phyloP scores from a whole-genome alignment of 1,140 invertebrate genomes.

The Pentalonia nigronervosa region DNA sequence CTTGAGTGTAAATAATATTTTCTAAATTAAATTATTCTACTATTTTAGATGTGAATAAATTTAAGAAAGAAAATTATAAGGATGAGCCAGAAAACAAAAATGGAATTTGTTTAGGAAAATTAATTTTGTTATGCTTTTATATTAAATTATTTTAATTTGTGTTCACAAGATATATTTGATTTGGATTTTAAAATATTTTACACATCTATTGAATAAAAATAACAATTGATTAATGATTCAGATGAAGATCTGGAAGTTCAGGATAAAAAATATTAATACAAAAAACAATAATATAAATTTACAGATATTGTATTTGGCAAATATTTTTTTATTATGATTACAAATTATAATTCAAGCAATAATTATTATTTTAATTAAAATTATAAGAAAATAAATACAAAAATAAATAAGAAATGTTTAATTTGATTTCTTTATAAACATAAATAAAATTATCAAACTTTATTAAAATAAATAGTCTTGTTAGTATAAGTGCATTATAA shows the following conservation, averaged over 20 bases:
- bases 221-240: background rate
- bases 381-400: too few relatives aligned
- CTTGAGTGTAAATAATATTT: slow-evolving; percentile 66
- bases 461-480: background rate
- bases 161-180: too few relatives aligned
- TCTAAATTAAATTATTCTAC: slow-evolving; percentile 60
- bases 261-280: background rate
- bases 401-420: background rate
- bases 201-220: background rate
- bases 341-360: background rate
- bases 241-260: background rate
- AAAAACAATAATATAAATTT: background rate
- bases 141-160: too few relatives aligned
- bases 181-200: background rate
- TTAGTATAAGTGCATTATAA: background rate
- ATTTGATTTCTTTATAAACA: background rate
- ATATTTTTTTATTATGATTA: background rate
- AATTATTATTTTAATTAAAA: background rate
- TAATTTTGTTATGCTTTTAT: background rate
- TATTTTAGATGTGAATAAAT: slow-evolving; percentile 66
- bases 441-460: background rate
- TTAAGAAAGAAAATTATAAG: slow-evolving; percentile 63
- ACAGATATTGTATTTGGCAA: background rate
- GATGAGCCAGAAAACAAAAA: slow-evolving; percentile 37
- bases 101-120: background rate